Evolutionary conservation across 2,888 invertebrate species (phyloP).

Genomic region (Lasioglossum zephyrum): DNA sequence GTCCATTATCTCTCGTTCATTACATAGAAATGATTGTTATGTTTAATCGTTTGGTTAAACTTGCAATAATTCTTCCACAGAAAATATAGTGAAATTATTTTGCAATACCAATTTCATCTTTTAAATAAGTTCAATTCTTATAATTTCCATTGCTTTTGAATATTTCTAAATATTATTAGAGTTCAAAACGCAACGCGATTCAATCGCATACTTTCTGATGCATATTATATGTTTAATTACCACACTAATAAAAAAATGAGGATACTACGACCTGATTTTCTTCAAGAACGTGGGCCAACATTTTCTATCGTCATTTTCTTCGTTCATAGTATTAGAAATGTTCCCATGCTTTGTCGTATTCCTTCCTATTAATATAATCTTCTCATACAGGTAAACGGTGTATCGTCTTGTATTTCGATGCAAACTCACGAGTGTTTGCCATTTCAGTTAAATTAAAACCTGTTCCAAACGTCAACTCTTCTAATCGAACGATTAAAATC

Average conservation of each 20-base stretch:
- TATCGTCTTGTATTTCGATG: background rate
- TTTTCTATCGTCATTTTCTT: background rate
- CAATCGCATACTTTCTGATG: too few relatives aligned
- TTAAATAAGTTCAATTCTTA: background rate
- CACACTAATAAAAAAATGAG: background rate
- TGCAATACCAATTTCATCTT: background rate
- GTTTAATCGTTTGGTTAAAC: background rate
- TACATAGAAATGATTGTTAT: background rate
- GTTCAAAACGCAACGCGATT: background rate
- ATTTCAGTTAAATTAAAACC: background rate
- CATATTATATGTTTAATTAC: background rate
- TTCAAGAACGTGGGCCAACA: background rate
- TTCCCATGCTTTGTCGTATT: background rate
- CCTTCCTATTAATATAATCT: background rate
- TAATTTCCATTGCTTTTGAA: background rate
- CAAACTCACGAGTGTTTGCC: background rate
- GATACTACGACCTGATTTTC: background rate
- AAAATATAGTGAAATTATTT: background rate
- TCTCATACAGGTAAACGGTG: slow-evolving; percentile 1
- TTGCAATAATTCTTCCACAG: background rate
- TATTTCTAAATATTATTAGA: background rate
- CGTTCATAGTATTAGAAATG: background rate
- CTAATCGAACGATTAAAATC: background rate
- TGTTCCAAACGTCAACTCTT: background rate
- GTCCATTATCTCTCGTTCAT: background rate